Percentiles rank a stretch among this genome's conserved stretches.
Conservation (phyloP, 2,888 invertebrate genomes). For the Galerucella calmariensis region DNA sequence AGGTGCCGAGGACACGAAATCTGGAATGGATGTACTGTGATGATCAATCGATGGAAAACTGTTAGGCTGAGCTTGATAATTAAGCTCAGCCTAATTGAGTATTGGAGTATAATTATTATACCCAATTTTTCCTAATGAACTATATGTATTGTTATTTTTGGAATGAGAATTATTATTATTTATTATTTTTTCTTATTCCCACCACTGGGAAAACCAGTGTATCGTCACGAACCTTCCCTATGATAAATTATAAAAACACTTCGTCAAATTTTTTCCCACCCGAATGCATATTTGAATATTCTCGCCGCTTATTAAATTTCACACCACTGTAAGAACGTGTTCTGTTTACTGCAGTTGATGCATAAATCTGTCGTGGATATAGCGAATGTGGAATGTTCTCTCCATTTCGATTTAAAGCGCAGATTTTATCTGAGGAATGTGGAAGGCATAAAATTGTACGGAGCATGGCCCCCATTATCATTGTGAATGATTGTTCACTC, state of each 20-base stretch:
- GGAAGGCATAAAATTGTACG: conserved; percentile 48
- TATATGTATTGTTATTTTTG: too few relatives aligned
- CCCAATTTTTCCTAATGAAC: too few relatives aligned
- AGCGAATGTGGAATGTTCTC: conserved; percentile 39
- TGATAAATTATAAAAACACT: background rate
- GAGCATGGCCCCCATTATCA: conserved; percentile 47
- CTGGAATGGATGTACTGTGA: too few relatives aligned
- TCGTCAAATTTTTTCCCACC: background rate
- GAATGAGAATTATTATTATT: too few relatives aligned
- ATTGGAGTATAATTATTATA: too few relatives aligned
- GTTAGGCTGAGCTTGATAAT: too few relatives aligned
- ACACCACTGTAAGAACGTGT: conserved; percentile 51
- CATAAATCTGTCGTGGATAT: conserved; percentile 53
- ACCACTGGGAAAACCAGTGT: background rate
- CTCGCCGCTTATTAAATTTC: conserved; percentile 27
- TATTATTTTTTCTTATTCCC: too few relatives aligned
- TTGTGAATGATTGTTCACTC: conserved; percentile 46
- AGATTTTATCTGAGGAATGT: conserved; percentile 51
- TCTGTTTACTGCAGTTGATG: conserved; percentile 55
- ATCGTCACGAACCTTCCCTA: background rate
- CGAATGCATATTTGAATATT: conserved; percentile 6
- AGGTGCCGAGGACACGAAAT: too few relatives aligned
- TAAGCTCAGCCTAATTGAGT: too few relatives aligned
- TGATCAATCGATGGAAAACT: too few relatives aligned
- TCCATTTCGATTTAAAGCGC: conserved; percentile 46